Conservation (phyloP, 2,113 vertebrate genomes). For the Sciurus niger region DNA sequence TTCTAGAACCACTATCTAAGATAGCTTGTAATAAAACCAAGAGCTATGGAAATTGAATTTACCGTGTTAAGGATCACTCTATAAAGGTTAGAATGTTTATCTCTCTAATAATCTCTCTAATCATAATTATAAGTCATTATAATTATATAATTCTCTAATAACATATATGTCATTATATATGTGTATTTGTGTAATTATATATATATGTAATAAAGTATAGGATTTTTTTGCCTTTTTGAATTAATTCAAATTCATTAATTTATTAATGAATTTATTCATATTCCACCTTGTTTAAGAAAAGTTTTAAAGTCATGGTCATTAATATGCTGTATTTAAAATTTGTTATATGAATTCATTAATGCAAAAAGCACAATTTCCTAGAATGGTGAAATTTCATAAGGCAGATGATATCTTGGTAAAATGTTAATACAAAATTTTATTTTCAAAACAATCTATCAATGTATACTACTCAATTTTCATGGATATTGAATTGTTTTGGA, state of each 20-base stretch:
- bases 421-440: background rate
- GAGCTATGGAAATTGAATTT: background rate
- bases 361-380: background rate
- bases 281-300: background rate
- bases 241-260: background rate
- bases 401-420: background rate
- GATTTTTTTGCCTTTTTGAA: background rate
- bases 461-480: background rate
- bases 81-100: background rate
- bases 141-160: background rate
- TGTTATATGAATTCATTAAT: background rate
- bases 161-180: background rate
- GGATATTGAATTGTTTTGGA: background rate
- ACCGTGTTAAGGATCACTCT: background rate
- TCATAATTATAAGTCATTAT: background rate
- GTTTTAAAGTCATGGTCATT: background rate
- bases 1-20: background rate
- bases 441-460: background rate
- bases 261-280: background rate
- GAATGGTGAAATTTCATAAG: background rate
- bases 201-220: too few relatives aligned
- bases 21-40: background rate
- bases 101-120: background rate
- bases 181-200: too few relatives aligned
- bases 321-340: background rate